Evolutionary conservation across 2,888 invertebrate species (phyloP).

Genomic region (Lumbricus terrestris): DNA sequence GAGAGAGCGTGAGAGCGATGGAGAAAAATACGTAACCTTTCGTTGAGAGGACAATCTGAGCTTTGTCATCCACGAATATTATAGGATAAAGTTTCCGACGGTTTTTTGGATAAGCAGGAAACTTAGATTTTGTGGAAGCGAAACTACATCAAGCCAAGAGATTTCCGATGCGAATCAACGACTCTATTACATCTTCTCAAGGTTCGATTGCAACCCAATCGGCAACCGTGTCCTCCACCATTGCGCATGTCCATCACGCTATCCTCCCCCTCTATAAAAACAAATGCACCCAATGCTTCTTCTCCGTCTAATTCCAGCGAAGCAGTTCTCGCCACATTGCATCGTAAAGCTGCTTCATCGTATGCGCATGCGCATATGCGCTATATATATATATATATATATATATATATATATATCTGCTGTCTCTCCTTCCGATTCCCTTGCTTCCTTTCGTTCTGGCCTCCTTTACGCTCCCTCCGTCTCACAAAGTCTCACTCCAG

Average conservation of each 20-base stretch:
- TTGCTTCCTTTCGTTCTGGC: not conserved
- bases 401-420: too few relatives aligned
- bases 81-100: not conserved
- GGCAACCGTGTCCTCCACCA: not conserved
- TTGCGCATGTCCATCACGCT: not conserved
- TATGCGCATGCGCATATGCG: too few relatives aligned
- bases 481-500: not conserved
- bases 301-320: not conserved
- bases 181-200: not conserved
- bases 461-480: not conserved
- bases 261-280: not conserved
- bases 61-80: not conserved
- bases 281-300: not conserved
- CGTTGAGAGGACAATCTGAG: not conserved
- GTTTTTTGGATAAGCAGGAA: not conserved
- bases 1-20: conserved; percentile 31
- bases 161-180: not conserved
- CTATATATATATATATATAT: too few relatives aligned
- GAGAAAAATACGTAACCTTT: conserved; percentile 18
- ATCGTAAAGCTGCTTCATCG: not conserved
- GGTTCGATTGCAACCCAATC: not conserved
- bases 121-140: not conserved
- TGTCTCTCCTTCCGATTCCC: not conserved
- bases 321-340: not conserved
- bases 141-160: not conserved